Percentiles rank a stretch among this genome's conserved stretches.
Evolutionary conservation across 2,797 vertebrate genomes (phyloP).

Genomic region (Lepus townsendii): DNA sequence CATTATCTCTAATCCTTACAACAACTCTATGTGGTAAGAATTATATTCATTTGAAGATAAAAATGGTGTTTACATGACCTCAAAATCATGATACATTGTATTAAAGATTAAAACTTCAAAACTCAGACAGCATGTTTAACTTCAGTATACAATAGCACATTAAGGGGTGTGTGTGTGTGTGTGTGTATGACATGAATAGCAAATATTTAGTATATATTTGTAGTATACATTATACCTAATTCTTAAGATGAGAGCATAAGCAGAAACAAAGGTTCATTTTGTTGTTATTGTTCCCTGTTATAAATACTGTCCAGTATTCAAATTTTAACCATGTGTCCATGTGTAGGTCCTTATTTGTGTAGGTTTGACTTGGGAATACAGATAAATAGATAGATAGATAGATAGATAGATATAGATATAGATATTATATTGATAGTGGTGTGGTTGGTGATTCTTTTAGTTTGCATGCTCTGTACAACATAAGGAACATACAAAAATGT

Average conservation of each 20-base stretch:
- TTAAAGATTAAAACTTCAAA: conserved; percentile 37
- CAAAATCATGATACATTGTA: neutral
- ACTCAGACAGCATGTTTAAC: neutral
- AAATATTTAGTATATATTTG: neutral
- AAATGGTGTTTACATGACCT: conserved; percentile 40
- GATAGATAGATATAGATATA: neutral
- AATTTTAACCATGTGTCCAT: neutral
- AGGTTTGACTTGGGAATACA: neutral
- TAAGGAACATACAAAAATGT: conserved; percentile 42
- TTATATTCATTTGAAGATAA: conserved; percentile 44
- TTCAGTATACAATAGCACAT: neutral
- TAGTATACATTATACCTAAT: neutral
- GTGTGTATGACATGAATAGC: conserved; percentile 13
- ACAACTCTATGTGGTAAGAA: conserved; percentile 34
- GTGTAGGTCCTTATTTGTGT: neutral
- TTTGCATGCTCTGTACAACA: neutral
- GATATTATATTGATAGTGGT: neutral
- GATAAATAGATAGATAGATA: neutral
- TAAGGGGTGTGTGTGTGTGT: neutral
- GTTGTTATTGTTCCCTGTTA: neutral
- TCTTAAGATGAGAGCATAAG: conserved; percentile 23
- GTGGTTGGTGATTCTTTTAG: neutral
- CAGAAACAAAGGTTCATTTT: conserved; percentile 41
- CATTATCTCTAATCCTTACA: conserved; percentile 58
- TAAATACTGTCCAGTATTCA: neutral